Base-by-base conservation (phyloP, 2,888 invertebrate genomes). In the Glyphotaelius pellucidus region DNA sequence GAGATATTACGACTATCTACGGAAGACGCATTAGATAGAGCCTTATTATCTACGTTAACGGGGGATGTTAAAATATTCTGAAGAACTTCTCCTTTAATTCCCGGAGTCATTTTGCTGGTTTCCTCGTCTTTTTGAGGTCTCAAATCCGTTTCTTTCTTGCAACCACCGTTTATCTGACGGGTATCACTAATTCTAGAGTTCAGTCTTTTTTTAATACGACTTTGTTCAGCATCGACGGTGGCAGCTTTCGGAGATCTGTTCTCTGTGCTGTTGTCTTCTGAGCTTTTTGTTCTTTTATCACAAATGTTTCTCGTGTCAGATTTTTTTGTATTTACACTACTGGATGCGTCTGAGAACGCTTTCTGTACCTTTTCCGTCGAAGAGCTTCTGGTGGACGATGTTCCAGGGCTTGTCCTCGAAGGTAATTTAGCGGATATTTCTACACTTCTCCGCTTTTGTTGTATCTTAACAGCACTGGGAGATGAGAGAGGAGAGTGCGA, bases 131-230 rank as follows among this genome's bases (percentile, higher is more conserved):
- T 89, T 38, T 32, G 31, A 35, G 86, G 30, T 25, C 30, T 84
- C 30, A 90, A 67, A 67, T 42, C 32, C 35, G 38, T 90, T 3
- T 88, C 90, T 80, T 91, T 87, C 35, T 90, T 92, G 35, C 79
- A 31, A 83, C 91, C 91, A 47, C 92, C 91, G 86, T 85, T 93
- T 35, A 84, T 81, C 85, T 80, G 85, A 87, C 86, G 52, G n/a
- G 30, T 88, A 84, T 92, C 91, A 90, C 83, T 85, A 80, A 89
- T 84, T 80, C 90, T 91, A 92, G 91, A 89, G 85, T 89, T 92
- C 92, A 92, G 92, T 93, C 93, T 93, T 93, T 92, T 92, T 80
- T 93, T 93, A 81, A 89, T 84, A 80, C 92, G 91, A 91, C 80
- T 92, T 83, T 83, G 90, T 90, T 93, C 93, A 84, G 89, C 87